Conservation (phyloP, 2,113 vertebrate species). For the Platysternon megacephalum region DNA sequence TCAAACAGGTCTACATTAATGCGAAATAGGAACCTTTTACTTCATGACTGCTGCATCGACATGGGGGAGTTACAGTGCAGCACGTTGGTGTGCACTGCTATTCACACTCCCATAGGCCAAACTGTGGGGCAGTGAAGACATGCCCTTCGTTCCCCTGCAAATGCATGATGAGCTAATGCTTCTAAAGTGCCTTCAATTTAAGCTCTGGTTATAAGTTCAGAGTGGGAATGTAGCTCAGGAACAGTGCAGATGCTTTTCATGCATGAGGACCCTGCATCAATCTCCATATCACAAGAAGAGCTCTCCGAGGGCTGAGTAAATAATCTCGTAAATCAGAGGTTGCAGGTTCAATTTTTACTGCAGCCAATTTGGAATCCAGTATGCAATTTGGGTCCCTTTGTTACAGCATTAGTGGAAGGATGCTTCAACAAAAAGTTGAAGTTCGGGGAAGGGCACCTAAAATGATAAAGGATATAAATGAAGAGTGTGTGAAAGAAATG, state of each 20-base stretch:
- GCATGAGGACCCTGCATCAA: neutral
- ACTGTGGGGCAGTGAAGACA: neutral
- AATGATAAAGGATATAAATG: slow-evolving; percentile 1
- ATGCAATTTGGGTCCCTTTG: neutral
- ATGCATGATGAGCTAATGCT: neutral
- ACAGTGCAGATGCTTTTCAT: slow-evolving; percentile 35
- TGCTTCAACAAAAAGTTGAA: neutral
- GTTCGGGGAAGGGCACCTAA: neutral
- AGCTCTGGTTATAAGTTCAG: neutral
- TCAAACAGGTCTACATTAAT: neutral
- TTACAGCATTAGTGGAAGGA: neutral
- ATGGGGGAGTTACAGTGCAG: neutral
- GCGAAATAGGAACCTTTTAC: neutral
- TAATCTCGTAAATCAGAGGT: slow-evolving; percentile 56
- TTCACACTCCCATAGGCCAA: neutral
- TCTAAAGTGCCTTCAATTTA: neutral
- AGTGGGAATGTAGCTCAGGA: slow-evolving; percentile 19
- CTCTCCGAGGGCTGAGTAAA: slow-evolving; percentile 41
- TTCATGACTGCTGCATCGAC: neutral
- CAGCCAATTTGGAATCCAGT: slow-evolving; percentile 27
- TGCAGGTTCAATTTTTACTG: slow-evolving; percentile 47
- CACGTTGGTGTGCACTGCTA: neutral
- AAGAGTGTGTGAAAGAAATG: neutral
- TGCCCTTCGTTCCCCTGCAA: neutral
- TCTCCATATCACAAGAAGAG: slow-evolving; percentile 23